These are phyloP conservation scores for Dione vanillae DNA, from an alignment of 2,888 invertebrate species.

Conservation along the genomic window DNA sequence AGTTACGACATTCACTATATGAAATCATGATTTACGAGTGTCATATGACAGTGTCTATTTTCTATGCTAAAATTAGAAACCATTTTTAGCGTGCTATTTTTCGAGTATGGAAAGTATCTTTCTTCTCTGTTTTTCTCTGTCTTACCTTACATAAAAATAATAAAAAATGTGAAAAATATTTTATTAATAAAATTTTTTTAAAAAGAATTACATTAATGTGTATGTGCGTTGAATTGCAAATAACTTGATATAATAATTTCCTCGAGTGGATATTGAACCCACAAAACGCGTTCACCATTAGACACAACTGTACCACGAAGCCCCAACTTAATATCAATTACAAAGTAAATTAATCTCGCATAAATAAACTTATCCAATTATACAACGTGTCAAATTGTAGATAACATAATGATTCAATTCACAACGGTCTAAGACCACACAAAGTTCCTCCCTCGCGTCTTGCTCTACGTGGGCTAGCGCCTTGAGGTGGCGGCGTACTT, in stretches of 20 bases:
- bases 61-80: too few species aligned
- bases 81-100: too few species aligned
- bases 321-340: constrained; percentile 18
- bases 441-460: constrained; percentile 53
- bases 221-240: too few species aligned
- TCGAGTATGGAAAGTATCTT: constrained; percentile 25
- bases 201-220: too few species aligned
- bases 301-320: too few species aligned
- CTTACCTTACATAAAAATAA: too few species aligned
- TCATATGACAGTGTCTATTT: constrained; percentile 21
- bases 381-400: constrained; percentile 48
- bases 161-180: too few species aligned
- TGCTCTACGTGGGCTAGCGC: constrained; percentile 55
- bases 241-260: too few species aligned
- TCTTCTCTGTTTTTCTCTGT: too few species aligned
- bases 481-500: constrained; percentile 53
- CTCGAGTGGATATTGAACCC: too few species aligned
- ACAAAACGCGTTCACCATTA: too few species aligned
- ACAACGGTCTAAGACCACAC: constrained; percentile 53
- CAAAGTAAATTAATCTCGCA: constrained; percentile 42
- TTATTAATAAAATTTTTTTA: too few species aligned
- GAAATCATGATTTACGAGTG: constrained; percentile 42
- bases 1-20: constrained; percentile 43
- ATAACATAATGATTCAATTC: constrained; percentile 50
- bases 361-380: constrained; percentile 47